phyloP scores from a whole-genome alignment of 1,140 invertebrate genomes.

The Psix sp. region DNA sequence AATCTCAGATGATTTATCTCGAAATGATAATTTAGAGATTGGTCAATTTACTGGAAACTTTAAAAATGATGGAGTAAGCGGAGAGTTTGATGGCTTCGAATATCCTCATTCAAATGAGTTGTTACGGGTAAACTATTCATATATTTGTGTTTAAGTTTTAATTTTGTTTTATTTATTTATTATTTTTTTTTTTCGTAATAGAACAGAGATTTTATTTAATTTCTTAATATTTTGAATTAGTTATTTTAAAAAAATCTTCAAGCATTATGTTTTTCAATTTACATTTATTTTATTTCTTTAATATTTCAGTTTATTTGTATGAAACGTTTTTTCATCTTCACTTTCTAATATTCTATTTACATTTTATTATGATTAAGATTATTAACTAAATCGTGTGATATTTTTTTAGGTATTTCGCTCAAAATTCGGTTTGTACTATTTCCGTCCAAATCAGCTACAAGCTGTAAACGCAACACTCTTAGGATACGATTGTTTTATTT shows the following conservation, averaged over 20 bases:
- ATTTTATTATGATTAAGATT: too few species aligned
- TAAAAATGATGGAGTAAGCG: conserved; percentile 86
- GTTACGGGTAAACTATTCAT: conserved; percentile 74
- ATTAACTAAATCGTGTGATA: too few species aligned
- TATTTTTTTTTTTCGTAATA: too few species aligned
- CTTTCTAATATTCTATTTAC: too few species aligned
- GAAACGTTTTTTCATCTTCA: too few species aligned
- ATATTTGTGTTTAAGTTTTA: conserved; percentile 2
- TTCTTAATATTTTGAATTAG: too few species aligned
- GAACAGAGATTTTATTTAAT: too few species aligned
- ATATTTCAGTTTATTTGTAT: too few species aligned
- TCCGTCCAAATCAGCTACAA: conserved; percentile 94
- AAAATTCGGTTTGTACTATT: conserved; percentile 91
- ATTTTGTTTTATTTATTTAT: too few species aligned
- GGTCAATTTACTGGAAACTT: conserved; percentile 83
- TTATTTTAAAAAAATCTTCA: too few species aligned
- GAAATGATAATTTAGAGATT: conserved; percentile 65
- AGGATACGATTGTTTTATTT: conserved; percentile 92
- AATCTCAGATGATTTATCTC: not conserved
- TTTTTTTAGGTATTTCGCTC: conserved; percentile 83
- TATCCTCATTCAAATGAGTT: conserved; percentile 85
- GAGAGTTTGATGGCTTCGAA: conserved; percentile 84
- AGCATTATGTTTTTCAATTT: too few species aligned
- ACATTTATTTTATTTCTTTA: too few species aligned
- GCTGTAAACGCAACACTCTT: conserved; percentile 95